Conservation (phyloP, 2,113 vertebrate species). For the Osmerus mordax region DNA sequence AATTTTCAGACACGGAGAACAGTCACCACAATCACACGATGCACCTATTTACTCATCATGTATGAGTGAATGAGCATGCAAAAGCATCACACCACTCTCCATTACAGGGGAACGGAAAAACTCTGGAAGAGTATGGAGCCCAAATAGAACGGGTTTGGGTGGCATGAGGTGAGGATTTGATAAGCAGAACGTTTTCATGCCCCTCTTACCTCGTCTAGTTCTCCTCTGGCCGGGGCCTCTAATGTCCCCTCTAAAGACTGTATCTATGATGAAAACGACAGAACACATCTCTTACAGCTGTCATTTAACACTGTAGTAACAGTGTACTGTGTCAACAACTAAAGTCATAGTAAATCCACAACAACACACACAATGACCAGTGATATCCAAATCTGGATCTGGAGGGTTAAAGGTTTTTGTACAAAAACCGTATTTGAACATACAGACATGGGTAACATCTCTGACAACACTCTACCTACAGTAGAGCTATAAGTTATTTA, state of each 20-base stretch:
- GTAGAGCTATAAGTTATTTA: too few species aligned
- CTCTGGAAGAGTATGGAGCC: not conserved
- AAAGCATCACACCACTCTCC: too few species aligned
- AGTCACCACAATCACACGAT: not conserved
- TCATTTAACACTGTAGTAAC: too few species aligned
- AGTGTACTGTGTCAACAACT: too few species aligned
- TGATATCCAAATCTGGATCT: too few species aligned
- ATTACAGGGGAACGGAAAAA: not conserved
- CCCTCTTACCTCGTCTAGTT: constrained; percentile 40
- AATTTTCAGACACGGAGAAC: constrained; percentile 27
- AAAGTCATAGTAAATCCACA: too few species aligned
- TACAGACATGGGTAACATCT: not conserved
- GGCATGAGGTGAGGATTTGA: not conserved
- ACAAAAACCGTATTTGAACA: not conserved
- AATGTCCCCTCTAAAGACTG: constrained; percentile 27
- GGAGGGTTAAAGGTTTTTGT: too few species aligned
- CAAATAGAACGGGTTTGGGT: not conserved
- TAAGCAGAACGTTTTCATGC: not conserved
- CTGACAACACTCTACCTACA: too few species aligned
- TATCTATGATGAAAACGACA: constrained; percentile 36
- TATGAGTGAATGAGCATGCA: not conserved
- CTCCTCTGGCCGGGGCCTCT: constrained; percentile 32
- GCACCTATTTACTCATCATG: not conserved
- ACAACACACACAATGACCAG: too few species aligned
- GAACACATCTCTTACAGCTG: too few species aligned